These are phyloP conservation scores for Pipra filicauda DNA, from an alignment of 2,113 vertebrate species.

Conservation along the genomic window DNA sequence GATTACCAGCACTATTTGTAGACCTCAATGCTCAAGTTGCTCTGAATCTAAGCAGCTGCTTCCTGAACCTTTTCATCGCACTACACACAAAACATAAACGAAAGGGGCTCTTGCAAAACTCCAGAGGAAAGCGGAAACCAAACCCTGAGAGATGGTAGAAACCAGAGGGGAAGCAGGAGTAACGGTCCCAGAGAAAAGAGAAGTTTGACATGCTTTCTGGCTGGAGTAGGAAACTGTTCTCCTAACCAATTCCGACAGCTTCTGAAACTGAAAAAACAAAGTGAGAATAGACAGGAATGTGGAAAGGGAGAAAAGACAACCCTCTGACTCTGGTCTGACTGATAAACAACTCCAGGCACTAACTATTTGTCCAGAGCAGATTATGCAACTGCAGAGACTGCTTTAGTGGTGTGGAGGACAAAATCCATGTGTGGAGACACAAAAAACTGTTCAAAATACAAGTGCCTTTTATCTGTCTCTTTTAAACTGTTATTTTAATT, in stretches of 20 bases:
- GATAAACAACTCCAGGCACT: not conserved
- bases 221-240: not conserved
- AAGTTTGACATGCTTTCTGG: not conserved
- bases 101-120: slow-evolving; percentile 1
- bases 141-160: not conserved
- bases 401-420: not conserved
- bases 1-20: not conserved
- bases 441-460: not conserved
- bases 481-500: not conserved
- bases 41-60: slow-evolving; percentile 15
- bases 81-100: not conserved
- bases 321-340: not conserved
- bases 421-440: not conserved
- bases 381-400: not conserved
- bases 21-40: not conserved
- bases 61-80: not conserved
- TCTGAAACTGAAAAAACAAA: slow-evolving; percentile 15
- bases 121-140: not conserved
- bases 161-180: not conserved
- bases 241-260: not conserved
- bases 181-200: not conserved
- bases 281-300: not conserved
- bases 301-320: not conserved
- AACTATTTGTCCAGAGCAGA: not conserved
- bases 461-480: not conserved